phyloP scores from a whole-genome alignment of 1,140 invertebrate genomes.

The Sarcophaga peregrina region DNA sequence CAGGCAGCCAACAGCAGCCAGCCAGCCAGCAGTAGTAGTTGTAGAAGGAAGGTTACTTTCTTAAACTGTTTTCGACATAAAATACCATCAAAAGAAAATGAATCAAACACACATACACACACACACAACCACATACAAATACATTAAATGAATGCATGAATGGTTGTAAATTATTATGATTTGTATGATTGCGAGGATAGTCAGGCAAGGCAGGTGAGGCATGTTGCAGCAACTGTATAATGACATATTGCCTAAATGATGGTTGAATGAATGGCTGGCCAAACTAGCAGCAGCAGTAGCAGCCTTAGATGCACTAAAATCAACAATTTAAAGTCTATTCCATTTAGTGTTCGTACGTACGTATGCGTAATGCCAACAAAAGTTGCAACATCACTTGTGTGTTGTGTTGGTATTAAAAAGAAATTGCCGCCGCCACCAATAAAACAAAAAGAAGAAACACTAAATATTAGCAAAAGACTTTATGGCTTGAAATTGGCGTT shows the following conservation, averaged over 20 bases:
- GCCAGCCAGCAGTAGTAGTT: not conserved
- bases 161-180: conserved; percentile 57
- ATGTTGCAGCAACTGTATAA: conserved; percentile 51
- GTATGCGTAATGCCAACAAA: not conserved
- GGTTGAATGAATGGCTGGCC: conserved; percentile 49
- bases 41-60: not conserved
- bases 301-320: not conserved
- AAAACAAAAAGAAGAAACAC: too few species aligned
- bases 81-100: not conserved
- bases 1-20: not conserved
- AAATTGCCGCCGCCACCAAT: too few species aligned
- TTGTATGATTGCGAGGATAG: conserved; percentile 44
- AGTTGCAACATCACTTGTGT: not conserved
- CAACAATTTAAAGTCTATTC: not conserved
- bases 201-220: not conserved
- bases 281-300: conserved; percentile 35
- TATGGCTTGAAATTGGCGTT: too few species aligned
- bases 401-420: not conserved
- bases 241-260: conserved; percentile 54
- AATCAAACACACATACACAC: not conserved
- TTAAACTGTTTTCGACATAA: not conserved
- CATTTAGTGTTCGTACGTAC: not conserved
- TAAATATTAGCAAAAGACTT: too few species aligned
- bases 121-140: not conserved
- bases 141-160: conserved; percentile 51